Conservation (phyloP, 1,140 invertebrate genomes). For the Temnothorax curvispinosus region DNA sequence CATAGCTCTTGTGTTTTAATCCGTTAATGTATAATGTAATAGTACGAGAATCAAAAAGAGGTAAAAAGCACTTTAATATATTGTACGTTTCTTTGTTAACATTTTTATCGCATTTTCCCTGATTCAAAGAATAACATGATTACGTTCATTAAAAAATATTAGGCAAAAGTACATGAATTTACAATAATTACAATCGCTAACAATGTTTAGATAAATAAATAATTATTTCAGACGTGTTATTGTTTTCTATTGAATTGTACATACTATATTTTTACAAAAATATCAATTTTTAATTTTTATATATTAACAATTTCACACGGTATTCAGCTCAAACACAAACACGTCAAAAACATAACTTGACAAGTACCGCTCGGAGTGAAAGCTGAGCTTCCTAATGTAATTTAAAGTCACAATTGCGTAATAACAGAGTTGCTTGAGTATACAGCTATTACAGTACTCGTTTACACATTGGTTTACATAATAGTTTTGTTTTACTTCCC, state of each 20-base stretch:
- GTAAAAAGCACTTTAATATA: background rate
- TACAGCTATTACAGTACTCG: background rate
- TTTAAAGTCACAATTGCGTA: slow-evolving; percentile 10
- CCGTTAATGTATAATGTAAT: background rate
- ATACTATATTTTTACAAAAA: background rate
- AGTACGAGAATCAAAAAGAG: background rate
- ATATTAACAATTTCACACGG: background rate
- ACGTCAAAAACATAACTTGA: background rate
- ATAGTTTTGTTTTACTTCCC: slow-evolving; percentile 1
- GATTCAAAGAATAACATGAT: background rate
- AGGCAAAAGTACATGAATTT: background rate
- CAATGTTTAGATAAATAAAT: background rate
- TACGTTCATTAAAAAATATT: background rate
- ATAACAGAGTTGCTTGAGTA: background rate
- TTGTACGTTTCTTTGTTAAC: background rate
- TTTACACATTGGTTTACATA: background rate
- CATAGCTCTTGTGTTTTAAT: background rate
- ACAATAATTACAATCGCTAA: background rate
- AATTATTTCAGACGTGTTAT: background rate
- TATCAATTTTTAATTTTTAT: background rate
- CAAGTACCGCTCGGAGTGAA: background rate
- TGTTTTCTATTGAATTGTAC: background rate
- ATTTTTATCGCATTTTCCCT: background rate
- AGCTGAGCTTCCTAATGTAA: background rate
- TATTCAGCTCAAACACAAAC: background rate